These are phyloP conservation scores for Bubo scandiacus DNA, from an alignment of 2,113 vertebrate genomes.

Conservation along the genomic window DNA sequence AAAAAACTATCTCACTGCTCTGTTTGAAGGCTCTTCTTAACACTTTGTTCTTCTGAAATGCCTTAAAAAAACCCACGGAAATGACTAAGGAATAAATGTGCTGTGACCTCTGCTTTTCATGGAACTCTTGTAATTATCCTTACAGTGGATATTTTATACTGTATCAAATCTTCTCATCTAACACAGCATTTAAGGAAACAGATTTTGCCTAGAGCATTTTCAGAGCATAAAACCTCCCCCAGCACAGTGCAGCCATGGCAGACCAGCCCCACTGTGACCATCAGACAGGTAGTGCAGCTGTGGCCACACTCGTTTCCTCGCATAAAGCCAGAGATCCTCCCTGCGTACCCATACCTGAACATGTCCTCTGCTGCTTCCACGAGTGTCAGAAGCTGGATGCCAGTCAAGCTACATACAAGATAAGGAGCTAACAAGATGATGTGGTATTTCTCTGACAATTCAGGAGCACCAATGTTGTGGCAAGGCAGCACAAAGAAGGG, in stretches of 20 bases:
- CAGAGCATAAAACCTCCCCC: background rate
- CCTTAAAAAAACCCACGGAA: background rate
- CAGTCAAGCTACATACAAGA: background rate
- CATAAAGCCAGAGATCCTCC: background rate
- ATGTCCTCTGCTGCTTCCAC: background rate
- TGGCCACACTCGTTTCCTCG: accelerated
- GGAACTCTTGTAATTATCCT: background rate
- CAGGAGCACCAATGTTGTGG: background rate
- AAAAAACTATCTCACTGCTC: background rate
- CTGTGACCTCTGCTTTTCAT: background rate
- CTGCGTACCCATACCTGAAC: background rate
- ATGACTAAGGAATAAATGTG: background rate
- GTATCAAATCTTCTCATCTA: background rate
- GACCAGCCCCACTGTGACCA: background rate
- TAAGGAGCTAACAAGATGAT: background rate
- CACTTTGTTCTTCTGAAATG: background rate
- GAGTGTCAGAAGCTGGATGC: background rate
- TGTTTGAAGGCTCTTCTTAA: background rate
- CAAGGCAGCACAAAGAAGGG: background rate
- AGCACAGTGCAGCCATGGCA: background rate
- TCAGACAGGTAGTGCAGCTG: background rate
- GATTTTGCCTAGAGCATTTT: background rate
- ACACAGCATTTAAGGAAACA: background rate
- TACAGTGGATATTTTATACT: background rate
- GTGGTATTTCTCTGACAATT: background rate